Percentiles rank a stretch among this genome's conserved stretches.
Conservation (phyloP, 2,797 vertebrate species). For the Lacerta viridis region DNA sequence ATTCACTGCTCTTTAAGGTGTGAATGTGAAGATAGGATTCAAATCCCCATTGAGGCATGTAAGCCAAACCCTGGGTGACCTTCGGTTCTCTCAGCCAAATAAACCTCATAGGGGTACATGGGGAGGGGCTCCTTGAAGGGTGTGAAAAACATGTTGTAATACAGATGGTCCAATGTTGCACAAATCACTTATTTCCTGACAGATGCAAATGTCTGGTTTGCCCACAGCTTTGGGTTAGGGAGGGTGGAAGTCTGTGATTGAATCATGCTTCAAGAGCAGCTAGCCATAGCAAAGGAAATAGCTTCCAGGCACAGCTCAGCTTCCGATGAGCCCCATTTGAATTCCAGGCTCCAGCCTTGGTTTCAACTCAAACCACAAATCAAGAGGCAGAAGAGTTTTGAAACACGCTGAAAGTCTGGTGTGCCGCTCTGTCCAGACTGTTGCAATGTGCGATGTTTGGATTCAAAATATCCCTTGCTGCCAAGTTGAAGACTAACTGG, state of each 20-base stretch:
- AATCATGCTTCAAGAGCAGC: neutral
- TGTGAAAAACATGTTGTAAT: neutral
- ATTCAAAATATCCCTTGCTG: neutral
- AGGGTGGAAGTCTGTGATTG: neutral
- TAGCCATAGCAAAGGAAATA: conserved; percentile 19
- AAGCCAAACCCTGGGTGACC: no score
- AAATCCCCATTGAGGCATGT: neutral
- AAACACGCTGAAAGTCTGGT: neutral
- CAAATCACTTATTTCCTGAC: neutral
- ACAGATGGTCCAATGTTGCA: neutral
- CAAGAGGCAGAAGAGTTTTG: neutral
- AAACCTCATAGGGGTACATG: neutral
- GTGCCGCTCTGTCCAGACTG: no score
- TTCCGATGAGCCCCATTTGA: neutral
- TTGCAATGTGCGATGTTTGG: neutral
- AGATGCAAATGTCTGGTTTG: neutral
- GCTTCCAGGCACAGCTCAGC: conserved; percentile 3
- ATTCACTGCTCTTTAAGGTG: no score
- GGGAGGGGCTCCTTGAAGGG: neutral
- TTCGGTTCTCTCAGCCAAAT: neutral
- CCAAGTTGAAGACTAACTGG: neutral
- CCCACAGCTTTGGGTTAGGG: neutral
- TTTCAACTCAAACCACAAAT: conserved; percentile 4
- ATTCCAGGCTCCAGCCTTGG: neutral
- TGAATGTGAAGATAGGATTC: no score